Base-by-base conservation (phyloP, 2,113 vertebrate species). In the Maccullochella peelii region DNA sequence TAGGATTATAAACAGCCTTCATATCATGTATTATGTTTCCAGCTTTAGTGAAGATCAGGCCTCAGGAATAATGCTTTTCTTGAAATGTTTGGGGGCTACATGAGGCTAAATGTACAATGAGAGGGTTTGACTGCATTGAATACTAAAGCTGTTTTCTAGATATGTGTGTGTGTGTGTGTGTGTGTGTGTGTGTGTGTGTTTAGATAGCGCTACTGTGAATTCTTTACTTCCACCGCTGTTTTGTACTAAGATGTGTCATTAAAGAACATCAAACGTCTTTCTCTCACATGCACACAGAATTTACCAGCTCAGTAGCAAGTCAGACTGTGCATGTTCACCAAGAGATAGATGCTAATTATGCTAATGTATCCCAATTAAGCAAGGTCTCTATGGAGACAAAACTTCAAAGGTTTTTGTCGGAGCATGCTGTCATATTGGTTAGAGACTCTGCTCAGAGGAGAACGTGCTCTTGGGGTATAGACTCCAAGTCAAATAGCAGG, bases 301-400 rank as follows among this genome's bases (percentile, higher is more conserved):
- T 25, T 52, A 65, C 47, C 5, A 15, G 33, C 33, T 77, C 18
- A 52, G 16, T 3, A 42, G 40, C 1, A 4, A 68, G 49, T 6
- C 30, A 79, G 61, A 72, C 71, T 42, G 69, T 65, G 80, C 59
- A 65, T 25, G 54, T 84, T 86, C 58, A 77, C 66, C 69, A 40
- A 79, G 47, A 92, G 79, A 92, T 79, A 44, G 38, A 89, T 80
- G 86, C 84, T 86, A 90, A 92, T 90, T 89, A 90, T 90, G 89
- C 63, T 90, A 90, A 93, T 93, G 80, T 21, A 40, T 67, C 68
- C 71, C 83, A 92, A 89, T 91, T 90, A 93, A 79, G 50, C 54
- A 5, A 55, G 36, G 84, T 91, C 90, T 89, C 93, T 57, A 85
- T 91, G 89, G 90, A 92, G 86, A 93, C 78, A 38, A 33, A 79